These are phyloP conservation scores for Megalops atlanticus DNA, from an alignment of 2,113 vertebrate genomes.

Conservation along the genomic window DNA sequence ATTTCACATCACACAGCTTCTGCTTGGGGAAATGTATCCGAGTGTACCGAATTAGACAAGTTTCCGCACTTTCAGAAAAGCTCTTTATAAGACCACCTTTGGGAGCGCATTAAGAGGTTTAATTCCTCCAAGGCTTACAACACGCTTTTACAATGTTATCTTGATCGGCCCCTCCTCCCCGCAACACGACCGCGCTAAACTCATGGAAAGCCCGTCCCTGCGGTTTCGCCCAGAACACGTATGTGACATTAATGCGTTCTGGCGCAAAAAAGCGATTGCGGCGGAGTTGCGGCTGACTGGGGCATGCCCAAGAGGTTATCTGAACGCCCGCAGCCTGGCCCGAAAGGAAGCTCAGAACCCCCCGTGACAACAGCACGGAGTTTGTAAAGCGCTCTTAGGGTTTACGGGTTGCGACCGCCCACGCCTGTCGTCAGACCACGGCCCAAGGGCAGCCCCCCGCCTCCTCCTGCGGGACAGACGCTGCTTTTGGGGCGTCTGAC, in stretches of 20 bases:
- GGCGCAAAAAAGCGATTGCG: too few relatives aligned
- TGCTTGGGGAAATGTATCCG: neutral
- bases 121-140: neutral
- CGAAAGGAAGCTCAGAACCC: too few relatives aligned
- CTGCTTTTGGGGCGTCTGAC: neutral
- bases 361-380: too few relatives aligned
- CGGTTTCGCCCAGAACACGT: neutral
- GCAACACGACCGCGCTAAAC: neutral
- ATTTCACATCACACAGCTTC: neutral
- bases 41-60: neutral
- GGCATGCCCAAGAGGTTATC: neutral
- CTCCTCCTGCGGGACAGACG: neutral
- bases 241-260: neutral
- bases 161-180: neutral
- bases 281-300: neutral
- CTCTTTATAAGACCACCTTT: conserved; percentile 19
- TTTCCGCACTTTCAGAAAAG: conserved; percentile 8
- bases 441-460: too few relatives aligned
- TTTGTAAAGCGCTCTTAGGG: too few relatives aligned
- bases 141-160: neutral
- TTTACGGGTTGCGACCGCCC: too few relatives aligned
- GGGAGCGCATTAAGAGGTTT: neutral
- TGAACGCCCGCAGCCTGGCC: neutral
- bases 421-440: too few relatives aligned
- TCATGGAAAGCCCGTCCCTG: neutral